Conservation (phyloP, 2,888 invertebrate species). For the Drosophila parthenogenetica region DNA sequence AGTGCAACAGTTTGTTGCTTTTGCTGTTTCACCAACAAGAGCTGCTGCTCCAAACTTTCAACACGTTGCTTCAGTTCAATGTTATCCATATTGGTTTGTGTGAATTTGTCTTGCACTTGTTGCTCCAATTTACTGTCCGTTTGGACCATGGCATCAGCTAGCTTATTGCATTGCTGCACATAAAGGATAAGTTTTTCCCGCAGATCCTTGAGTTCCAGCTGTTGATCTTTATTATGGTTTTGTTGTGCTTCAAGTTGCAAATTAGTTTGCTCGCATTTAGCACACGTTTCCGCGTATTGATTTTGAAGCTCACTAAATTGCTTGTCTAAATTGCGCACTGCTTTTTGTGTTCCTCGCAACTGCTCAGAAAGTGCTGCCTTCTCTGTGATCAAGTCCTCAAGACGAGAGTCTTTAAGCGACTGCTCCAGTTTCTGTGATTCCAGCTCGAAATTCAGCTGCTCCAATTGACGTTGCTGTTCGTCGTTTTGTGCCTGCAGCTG, state of each 20-base stretch:
- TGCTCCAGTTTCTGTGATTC: constrained; percentile 70
- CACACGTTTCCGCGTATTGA: constrained; percentile 68
- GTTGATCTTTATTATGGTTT: constrained; percentile 56
- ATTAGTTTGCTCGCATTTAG: constrained; percentile 70
- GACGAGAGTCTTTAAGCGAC: constrained; percentile 61
- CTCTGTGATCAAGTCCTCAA: constrained; percentile 59
- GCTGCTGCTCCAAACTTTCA: constrained; percentile 55
- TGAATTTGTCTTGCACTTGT: constrained; percentile 4
- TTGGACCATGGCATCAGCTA: constrained; percentile 48
- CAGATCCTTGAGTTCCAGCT: constrained; percentile 62
- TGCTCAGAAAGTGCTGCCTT: constrained; percentile 36
- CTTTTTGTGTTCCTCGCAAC: constrained; percentile 40
- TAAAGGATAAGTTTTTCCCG: constrained; percentile 61
- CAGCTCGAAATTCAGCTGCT: constrained; percentile 66
- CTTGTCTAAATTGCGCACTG: constrained; percentile 49
- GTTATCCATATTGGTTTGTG: constrained; percentile 25
- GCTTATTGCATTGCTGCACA: constrained; percentile 52
- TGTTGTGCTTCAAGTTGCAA: constrained; percentile 66
- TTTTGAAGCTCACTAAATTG: constrained; percentile 64
- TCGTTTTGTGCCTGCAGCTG: constrained; percentile 69
- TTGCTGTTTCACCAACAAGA: constrained; percentile 49
- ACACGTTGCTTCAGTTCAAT: constrained; percentile 53
- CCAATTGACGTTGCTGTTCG: constrained; percentile 71
- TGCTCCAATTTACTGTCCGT: constrained; percentile 51
- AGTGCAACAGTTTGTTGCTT: constrained; percentile 66